Percentiles rank a stretch among this genome's conserved stretches.
Evolutionary conservation across 2,113 vertebrate genomes (phyloP).

Genomic region (Ptilorrhoa leucosticta): DNA sequence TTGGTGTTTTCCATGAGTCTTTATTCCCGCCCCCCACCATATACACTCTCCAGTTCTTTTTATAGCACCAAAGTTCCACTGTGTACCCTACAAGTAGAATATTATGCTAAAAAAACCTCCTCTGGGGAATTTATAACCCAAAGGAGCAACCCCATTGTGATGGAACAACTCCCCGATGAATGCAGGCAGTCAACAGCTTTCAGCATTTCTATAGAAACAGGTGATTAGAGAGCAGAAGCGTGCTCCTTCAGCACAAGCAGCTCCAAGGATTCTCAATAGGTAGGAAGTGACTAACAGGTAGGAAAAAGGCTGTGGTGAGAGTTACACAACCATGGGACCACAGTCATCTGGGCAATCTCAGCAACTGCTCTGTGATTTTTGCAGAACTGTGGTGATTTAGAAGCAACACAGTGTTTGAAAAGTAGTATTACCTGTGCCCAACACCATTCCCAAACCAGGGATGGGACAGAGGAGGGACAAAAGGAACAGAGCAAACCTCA

Average conservation of each 20-base stretch:
- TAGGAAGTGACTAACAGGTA: neutral
- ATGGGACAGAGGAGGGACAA: neutral
- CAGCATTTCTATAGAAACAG: neutral
- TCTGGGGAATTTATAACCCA: neutral
- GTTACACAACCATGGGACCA: neutral
- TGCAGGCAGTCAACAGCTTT: neutral
- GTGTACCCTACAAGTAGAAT: neutral
- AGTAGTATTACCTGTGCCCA: neutral
- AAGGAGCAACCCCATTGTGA: neutral
- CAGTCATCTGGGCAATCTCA: neutral
- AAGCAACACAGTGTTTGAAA: neutral
- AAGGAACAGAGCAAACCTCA: neutral
- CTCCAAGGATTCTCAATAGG: neutral
- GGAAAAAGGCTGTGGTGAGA: neutral
- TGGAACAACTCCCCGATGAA: neutral
- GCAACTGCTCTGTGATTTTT: neutral
- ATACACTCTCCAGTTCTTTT: neutral
- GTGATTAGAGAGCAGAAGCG: neutral
- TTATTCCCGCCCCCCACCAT: neutral
- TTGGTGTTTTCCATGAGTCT: neutral
- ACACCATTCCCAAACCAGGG: neutral
- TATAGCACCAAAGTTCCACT: neutral
- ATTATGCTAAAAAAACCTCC: neutral
- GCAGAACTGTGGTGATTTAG: neutral
- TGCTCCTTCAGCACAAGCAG: neutral